Evolutionary conservation across 2,113 vertebrate species (phyloP), one percentile per base, ranked within the genome.

Genomic region (Chloroceryle aenea): DNA sequence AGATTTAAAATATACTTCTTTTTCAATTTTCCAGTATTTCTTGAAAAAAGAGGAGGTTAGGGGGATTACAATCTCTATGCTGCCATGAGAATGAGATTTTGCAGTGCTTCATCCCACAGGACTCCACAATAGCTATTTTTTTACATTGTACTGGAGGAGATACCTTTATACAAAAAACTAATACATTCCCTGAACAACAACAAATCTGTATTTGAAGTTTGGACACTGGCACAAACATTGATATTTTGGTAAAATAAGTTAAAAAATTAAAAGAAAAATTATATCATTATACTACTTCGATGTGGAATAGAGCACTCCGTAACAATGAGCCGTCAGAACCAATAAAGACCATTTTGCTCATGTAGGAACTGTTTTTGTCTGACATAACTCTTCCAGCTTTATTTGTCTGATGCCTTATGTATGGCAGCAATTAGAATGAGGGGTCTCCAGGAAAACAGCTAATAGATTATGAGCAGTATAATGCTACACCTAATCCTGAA

Each of bases 21-120:
- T 45, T 45, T 45, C n/a, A n/a, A n/a, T 81, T 93, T 96, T 85
- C 92, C 81, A 76, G 58, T 90, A 73, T 97, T 76, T 74, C 62
- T 85, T 71, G 55, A 90, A 94, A 58, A 80, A 86, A 18, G 43
- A 85, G 27, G 73, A 81, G 42, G 67, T 94, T 81, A 52, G 21
- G 40, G 68, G 36, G 71, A 92, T 91, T 90, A 96, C 94, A 97
- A 97, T 56, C 21, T 92, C 55, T 52, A 18, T 89, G 36, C 29
- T 91, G 27, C 40, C 87, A 45, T 64, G 58, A 96, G 63, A 94
- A 87, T 56, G 62, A 91, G 73, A 93, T 93, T 88, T 73, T 75
- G 27, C 77, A 84, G 36, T 77, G 82, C 61, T 96, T 95, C 76
- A 86, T 87, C 27, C 74, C 95, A 68, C 52, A 96, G 92, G 53